Evolutionary conservation across 2,113 vertebrate genomes (phyloP), one percentile per base, ranked within the genome.

Genomic region (Melanotaenia duboulayi): DNA sequence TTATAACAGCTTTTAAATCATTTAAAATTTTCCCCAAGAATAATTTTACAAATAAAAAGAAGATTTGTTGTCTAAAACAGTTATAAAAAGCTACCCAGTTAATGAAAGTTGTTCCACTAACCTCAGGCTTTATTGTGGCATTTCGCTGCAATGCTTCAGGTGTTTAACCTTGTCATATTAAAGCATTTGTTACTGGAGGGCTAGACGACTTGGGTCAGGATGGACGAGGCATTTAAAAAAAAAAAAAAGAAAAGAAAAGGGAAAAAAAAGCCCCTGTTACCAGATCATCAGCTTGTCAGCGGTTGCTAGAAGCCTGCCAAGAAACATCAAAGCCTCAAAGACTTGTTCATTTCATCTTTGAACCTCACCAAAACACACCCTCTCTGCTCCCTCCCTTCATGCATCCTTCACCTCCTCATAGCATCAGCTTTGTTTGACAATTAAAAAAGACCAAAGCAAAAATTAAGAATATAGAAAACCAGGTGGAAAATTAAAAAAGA

Each of bases 151-250:
- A 20, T 71, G 81, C 87, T 90, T 85, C 69, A 82, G 89, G 84
- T 87, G 85, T 90, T 92, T 91, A 82, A 90, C 80, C 84, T 75
- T 90, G 90, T 93, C 91, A 91, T 87, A 87, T 91, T 90, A 91
- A 86, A 90, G 84, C n/a, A 55, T 88, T 88, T 90, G 74, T 91
- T 88, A 89, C 84, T 76, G 74, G 49, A 87, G 81, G 89, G 86
- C 74, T 48, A 71, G 87, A 85, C 52, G 12, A 79, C 77, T 68
- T 73, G 84, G 83, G 82, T 82, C 77, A 62, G 79, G 71, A 85
- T 24, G 81, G 71, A 72, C 69, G 39, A 49, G 22, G 40, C 65
- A 76, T 76, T 63, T n/a, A n/a, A n/a, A n/a, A n/a, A n/a, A n/a
- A n/a, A 32, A 59, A 68, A 83, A n/a, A n/a, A 32, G 57, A 68